Evolutionary conservation across 2,888 invertebrate genomes (phyloP).

Genomic region (Anorthoa munda): DNA sequence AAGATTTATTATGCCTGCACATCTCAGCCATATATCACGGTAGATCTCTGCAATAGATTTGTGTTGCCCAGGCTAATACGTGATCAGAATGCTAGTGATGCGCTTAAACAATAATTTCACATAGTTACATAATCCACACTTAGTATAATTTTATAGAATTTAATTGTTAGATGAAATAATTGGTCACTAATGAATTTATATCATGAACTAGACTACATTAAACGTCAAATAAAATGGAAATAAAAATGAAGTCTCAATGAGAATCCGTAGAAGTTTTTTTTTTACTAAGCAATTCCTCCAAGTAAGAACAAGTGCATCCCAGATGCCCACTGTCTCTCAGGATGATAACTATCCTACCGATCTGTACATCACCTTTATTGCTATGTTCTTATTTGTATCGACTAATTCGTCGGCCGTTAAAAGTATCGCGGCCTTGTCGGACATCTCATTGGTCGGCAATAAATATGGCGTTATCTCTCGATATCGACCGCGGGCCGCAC

Average conservation of each 20-base stretch:
- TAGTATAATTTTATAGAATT: slow-evolving; percentile 29
- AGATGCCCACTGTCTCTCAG: slow-evolving; percentile 46
- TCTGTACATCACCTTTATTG: slow-evolving; percentile 61
- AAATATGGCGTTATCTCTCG: slow-evolving; percentile 89
- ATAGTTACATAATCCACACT: slow-evolving; percentile 43
- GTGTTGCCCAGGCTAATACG: slow-evolving; percentile 69
- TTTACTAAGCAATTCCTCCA: slow-evolving; percentile 5
- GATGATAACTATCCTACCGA: slow-evolving; percentile 49
- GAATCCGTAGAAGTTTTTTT: background rate
- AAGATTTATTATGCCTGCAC: slow-evolving; percentile 63
- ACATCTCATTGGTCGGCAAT: slow-evolving; percentile 87
- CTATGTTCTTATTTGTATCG: slow-evolving; percentile 81
- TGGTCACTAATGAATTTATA: background rate
- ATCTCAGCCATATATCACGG: slow-evolving; percentile 67
- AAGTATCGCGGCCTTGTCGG: slow-evolving; percentile 85
- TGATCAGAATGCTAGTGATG: slow-evolving; percentile 66
- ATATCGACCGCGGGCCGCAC: slow-evolving; percentile 87
- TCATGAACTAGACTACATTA: background rate
- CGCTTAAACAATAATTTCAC: slow-evolving; percentile 54
- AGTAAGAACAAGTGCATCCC: background rate
- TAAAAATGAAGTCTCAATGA: background rate
- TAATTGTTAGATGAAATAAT: slow-evolving; percentile 29
- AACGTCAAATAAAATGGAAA: background rate
- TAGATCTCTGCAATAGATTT: slow-evolving; percentile 72
- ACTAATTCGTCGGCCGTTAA: slow-evolving; percentile 86